phyloP scores from a whole-genome alignment of 2,888 invertebrate genomes.

The Operophtera brumata region DNA sequence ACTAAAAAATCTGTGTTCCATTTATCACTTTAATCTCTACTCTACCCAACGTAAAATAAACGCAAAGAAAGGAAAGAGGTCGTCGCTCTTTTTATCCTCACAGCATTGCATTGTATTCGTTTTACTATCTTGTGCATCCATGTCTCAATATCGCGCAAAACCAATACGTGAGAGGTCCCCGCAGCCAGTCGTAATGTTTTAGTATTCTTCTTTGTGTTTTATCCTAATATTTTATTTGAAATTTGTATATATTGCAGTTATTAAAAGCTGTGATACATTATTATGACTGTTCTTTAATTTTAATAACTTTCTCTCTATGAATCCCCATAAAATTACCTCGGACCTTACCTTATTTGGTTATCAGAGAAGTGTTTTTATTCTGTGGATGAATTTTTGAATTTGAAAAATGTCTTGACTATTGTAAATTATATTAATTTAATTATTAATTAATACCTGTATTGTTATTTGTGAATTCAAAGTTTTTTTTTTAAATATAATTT shows the following conservation, averaged over 20 bases:
- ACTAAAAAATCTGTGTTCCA: constrained; percentile 8
- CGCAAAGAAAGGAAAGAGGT: constrained; percentile 14
- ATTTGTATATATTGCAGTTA: neutral
- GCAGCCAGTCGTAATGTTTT: constrained; percentile 13
- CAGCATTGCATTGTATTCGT: constrained; percentile 19
- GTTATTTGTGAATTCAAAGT: no score
- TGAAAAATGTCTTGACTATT: no score
- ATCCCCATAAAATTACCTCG: no score
- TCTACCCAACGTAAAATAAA: constrained; percentile 6
- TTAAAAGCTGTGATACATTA: no score
- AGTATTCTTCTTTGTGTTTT: constrained; percentile 10
- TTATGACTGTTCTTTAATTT: no score
- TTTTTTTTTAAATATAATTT: no score
- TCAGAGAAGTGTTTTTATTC: no score
- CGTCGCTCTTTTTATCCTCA: constrained; percentile 17
- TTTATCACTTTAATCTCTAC: constrained; percentile 20
- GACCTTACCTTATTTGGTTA: no score
- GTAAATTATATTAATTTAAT: no score
- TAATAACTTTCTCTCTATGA: no score
- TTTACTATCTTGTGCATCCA: constrained; percentile 19
- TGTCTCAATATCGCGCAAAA: constrained; percentile 21
- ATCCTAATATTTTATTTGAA: neutral
- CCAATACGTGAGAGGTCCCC: constrained; percentile 9
- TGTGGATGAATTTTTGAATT: no score
- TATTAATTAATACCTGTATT: no score